Evolutionary conservation across 2,888 invertebrate species (phyloP).

Genomic region (Orthonevra nobilis): DNA sequence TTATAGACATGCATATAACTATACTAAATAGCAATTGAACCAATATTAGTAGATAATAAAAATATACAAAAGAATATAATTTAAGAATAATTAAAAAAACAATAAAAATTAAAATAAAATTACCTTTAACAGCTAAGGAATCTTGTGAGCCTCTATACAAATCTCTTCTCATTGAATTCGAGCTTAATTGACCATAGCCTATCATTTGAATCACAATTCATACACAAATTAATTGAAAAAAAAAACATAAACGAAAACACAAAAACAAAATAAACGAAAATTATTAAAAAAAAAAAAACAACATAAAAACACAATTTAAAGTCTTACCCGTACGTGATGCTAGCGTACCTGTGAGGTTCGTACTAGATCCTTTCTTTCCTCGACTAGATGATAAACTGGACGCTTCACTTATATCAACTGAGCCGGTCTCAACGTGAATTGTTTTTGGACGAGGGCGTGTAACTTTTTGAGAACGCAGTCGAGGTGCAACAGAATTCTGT

Average conservation of each 20-base stretch:
- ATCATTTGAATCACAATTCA: slow-evolving; percentile 83
- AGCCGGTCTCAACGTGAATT: slow-evolving; percentile 92
- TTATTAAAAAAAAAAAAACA: slow-evolving; percentile 27
- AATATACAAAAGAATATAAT: slow-evolving; percentile 57
- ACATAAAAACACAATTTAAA: slow-evolving; percentile 1
- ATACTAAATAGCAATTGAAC: no score
- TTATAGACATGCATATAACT: slow-evolving; percentile 69
- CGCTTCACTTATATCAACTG: slow-evolving; percentile 89
- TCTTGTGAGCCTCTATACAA: slow-evolving; percentile 96
- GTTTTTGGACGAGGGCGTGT: slow-evolving; percentile 92
- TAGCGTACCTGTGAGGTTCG: slow-evolving; percentile 89
- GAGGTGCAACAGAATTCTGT: slow-evolving; percentile 80
- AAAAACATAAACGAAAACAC: slow-evolving; percentile 54
- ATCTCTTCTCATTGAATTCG: slow-evolving; percentile 90
- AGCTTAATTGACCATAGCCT: slow-evolving; percentile 80
- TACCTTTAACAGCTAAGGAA: slow-evolving; percentile 91
- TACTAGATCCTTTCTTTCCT: slow-evolving; percentile 90
- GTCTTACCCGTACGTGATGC: slow-evolving; percentile 8
- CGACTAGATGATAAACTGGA: slow-evolving; percentile 85
- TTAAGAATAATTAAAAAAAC: slow-evolving; percentile 25
- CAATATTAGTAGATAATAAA: no score
- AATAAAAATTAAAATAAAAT: slow-evolving; percentile 74
- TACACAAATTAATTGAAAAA: slow-evolving; percentile 71
- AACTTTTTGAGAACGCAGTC: slow-evolving; percentile 84
- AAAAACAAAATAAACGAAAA: slow-evolving; percentile 69